Base-by-base conservation (phyloP, 2,113 vertebrate genomes). In the Myxocyprinus asiaticus region DNA sequence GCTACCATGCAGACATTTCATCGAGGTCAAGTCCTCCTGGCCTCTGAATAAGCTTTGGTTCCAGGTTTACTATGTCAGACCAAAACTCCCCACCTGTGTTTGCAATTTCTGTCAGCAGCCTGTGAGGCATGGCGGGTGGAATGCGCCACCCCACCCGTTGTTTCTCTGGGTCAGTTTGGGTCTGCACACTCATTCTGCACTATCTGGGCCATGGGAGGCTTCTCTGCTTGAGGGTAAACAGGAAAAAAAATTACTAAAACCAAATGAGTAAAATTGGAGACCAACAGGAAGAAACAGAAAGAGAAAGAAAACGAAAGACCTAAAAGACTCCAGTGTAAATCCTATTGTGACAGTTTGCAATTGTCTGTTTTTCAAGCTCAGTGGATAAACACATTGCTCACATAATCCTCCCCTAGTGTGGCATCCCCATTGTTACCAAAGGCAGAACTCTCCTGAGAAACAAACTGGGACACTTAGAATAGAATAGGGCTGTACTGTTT, bases 231-330 rank as follows among this genome's bases (percentile, higher is more conserved):
- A 64, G 61, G 61, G 77, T 22, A 33, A 33, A 64, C 6, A n/a
- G 9, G 61, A 70, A 42, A 50, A 79, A 43, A 82, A 84, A 79
- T 64, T 85, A 82, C 74, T 82, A 77, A 76, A 76, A 65, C 73
- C 73, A 87, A n/a, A 77, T 15, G 22, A 71, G 17, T n/a, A 17
- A 74, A 48, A 9, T 53, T 45, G 61, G 5, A 58, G 47, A 71
- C 14, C 12, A 43, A 70, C 48, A 65, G 12, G 6, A 72, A 45
- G 70, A 58, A 77, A 22, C n/a, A n/a, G 22, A 45, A 56, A 15
- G 4, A n/a, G 22, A 45, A 56, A 15, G 4, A 56, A 53, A 58
- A 11, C 65, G 2, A 77, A 9, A 63, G 44, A 61, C 7, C 15
- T 47, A 51, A 42, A 72, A 74, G n/a, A 48, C 12, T 45, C 44